Evolutionary conservation across 1,140 invertebrate genomes (phyloP).

Genomic region (Drosophila rhopaloa): DNA sequence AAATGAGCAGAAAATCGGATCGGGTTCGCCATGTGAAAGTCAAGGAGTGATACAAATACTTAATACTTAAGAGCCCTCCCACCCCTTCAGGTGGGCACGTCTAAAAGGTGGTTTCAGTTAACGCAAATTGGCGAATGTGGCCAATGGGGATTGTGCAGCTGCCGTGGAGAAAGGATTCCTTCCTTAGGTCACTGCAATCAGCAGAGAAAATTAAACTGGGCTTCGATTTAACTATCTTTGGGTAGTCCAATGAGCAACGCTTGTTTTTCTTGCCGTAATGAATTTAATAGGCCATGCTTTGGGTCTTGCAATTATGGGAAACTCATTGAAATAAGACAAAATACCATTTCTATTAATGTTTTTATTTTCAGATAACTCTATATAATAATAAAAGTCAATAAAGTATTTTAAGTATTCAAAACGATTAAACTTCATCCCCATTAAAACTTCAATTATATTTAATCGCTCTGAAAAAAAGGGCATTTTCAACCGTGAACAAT

Average conservation of each 20-base stretch:
- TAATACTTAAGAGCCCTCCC: slow-evolving; percentile 27
- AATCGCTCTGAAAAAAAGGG: not conserved
- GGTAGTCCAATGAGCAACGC: not conserved
- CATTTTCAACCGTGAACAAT: too few relatives aligned
- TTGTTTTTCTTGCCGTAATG: not conserved
- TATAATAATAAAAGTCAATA: not conserved
- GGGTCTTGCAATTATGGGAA: not conserved
- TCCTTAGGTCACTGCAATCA: not conserved
- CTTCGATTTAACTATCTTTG: not conserved
- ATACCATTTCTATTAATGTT: too few relatives aligned
- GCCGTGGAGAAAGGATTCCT: slow-evolving; percentile 12
- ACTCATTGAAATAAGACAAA: not conserved
- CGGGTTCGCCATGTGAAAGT: slow-evolving; percentile 60
- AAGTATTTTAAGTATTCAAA: not conserved
- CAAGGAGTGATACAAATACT: slow-evolving; percentile 47
- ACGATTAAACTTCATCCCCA: not conserved
- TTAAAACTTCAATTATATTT: not conserved
- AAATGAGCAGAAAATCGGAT: slow-evolving; percentile 58
- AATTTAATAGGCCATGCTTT: not conserved
- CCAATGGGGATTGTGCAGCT: slow-evolving; percentile 13
- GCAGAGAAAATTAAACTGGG: slow-evolving; percentile 1
- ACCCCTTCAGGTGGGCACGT: slow-evolving; percentile 9
- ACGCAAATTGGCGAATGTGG: slow-evolving; percentile 29
- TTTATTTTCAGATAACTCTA: not conserved
- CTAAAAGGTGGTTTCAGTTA: slow-evolving; percentile 10